These are phyloP conservation scores for Matsumurasca onukii DNA, from an alignment of 1,140 invertebrate species.

Conservation along the genomic window DNA sequence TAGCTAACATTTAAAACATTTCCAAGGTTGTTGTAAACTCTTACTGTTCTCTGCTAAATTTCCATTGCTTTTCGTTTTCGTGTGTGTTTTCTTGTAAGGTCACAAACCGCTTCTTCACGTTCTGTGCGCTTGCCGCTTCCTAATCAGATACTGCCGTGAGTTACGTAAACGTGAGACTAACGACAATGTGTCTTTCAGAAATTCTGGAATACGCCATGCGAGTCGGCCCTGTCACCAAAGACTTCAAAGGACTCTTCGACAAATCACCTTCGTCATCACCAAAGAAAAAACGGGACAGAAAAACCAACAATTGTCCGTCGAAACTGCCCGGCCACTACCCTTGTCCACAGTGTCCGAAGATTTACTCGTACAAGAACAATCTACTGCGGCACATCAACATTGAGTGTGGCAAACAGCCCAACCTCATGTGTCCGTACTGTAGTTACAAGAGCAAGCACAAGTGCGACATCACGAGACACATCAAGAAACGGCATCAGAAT, in stretches of 20 bases:
- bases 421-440: constrained; percentile 63
- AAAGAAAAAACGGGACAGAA: neutral
- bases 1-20: too few species aligned
- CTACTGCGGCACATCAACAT: constrained; percentile 54
- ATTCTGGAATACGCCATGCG: constrained; percentile 29
- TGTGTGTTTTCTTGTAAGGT: constrained; percentile 11
- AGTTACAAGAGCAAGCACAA: constrained; percentile 77
- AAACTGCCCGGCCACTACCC: constrained; percentile 26
- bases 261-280: neutral
- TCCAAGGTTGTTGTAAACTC: too few species aligned
- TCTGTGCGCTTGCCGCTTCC: constrained; percentile 3
- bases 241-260: constrained; percentile 2
- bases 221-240: constrained; percentile 7
- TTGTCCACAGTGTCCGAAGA: constrained; percentile 47
- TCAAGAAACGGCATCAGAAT: constrained; percentile 82
- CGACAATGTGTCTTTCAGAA: neutral
- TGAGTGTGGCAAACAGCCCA: constrained; percentile 54
- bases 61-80: neutral
- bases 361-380: constrained; percentile 44
- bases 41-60: too few species aligned
- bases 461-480: constrained; percentile 79
- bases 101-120: neutral
- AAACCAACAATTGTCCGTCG: constrained; percentile 22
- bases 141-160: neutral
- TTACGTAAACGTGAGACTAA: neutral